phyloP scores from a whole-genome alignment of 92 coral and sea anemone species.

The Porites lobata region DNA sequence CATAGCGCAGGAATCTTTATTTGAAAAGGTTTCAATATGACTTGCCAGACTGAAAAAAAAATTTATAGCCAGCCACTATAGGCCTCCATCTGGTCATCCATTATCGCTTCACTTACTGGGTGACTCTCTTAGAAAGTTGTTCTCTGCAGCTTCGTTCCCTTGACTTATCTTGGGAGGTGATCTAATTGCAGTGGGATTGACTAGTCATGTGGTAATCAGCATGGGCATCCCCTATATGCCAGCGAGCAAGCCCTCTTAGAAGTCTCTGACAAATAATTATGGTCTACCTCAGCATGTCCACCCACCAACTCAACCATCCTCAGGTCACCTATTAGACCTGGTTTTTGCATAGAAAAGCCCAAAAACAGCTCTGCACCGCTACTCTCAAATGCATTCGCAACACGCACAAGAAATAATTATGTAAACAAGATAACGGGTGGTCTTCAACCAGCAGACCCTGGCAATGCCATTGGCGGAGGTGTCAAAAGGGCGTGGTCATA shows the following conservation, averaged over 20 bases:
- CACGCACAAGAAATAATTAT: slow-evolving; percentile 55
- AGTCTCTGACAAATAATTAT: slow-evolving; percentile 23
- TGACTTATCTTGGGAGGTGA: slow-evolving; percentile 45
- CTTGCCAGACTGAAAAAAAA: slow-evolving; percentile 34
- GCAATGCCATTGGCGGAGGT: slow-evolving; percentile 19
- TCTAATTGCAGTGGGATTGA: slow-evolving; percentile 56
- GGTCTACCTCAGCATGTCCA: slow-evolving; percentile 63
- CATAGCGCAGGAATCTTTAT: slow-evolving; percentile 46
- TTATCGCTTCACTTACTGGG: slow-evolving; percentile 25
- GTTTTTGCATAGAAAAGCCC: slow-evolving; percentile 43
- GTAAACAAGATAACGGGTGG: slow-evolving; percentile 58
- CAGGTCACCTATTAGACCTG: slow-evolving; percentile 57
- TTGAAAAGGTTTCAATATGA: slow-evolving; percentile 51
- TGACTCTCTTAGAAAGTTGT: slow-evolving; percentile 30
- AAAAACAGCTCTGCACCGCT: slow-evolving; percentile 27
- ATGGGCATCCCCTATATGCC: slow-evolving; percentile 19
- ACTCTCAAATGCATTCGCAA: slow-evolving; percentile 33
- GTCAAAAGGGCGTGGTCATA: slow-evolving; percentile 57
- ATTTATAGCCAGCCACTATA: slow-evolving; percentile 28
- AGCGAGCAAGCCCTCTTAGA: slow-evolving; percentile 52
- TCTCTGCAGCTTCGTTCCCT: slow-evolving; percentile 38
- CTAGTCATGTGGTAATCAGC: slow-evolving; percentile 46
- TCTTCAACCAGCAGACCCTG: slow-evolving; percentile 38
- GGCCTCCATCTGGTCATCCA: slow-evolving; percentile 39
- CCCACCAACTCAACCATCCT: slow-evolving; percentile 60